Conservation (phyloP, 2,888 invertebrate genomes). For the Argyresthia goedartella region DNA sequence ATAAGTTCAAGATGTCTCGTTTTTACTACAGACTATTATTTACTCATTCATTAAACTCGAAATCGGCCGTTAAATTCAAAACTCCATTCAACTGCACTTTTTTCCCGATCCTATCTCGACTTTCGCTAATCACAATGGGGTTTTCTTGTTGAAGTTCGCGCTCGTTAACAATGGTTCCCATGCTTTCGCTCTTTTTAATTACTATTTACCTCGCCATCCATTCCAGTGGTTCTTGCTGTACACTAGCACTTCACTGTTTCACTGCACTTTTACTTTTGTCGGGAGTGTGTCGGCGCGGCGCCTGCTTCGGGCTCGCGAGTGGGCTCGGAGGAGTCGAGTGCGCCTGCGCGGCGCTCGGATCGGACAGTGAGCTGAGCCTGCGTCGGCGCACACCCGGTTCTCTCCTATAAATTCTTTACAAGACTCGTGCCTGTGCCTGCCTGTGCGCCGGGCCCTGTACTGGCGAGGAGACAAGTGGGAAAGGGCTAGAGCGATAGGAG, state of each 20-base stretch:
- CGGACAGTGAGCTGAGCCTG: conserved; percentile 27
- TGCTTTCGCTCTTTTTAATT: conserved; percentile 3
- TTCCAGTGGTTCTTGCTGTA: conserved; percentile 29
- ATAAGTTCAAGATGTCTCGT: neutral
- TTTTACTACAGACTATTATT: neutral
- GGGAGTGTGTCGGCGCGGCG: conserved; percentile 15
- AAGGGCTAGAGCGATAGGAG: too few relatives aligned
- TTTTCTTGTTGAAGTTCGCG: neutral
- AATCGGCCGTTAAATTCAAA: neutral
- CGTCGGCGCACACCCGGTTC: conserved; percentile 38
- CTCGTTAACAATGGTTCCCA: conserved; percentile 1
- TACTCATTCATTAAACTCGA: neutral
- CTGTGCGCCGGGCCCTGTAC: conserved; percentile 51
- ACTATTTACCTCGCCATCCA: conserved; percentile 47
- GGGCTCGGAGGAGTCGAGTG: neutral
- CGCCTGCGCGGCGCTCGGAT: conserved; percentile 9
- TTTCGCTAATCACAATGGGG: conserved; percentile 5
- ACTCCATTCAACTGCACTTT: neutral
- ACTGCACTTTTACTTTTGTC: conserved; percentile 9
- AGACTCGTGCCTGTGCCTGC: conserved; percentile 54
- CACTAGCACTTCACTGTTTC: neutral
- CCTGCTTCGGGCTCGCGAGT: neutral
- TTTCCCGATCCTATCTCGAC: neutral
- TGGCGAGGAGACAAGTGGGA: conserved; percentile 25
- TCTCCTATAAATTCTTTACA: conserved; percentile 64